Conservation (phyloP, 2,113 vertebrate species). For the Ophiodon elongatus region DNA sequence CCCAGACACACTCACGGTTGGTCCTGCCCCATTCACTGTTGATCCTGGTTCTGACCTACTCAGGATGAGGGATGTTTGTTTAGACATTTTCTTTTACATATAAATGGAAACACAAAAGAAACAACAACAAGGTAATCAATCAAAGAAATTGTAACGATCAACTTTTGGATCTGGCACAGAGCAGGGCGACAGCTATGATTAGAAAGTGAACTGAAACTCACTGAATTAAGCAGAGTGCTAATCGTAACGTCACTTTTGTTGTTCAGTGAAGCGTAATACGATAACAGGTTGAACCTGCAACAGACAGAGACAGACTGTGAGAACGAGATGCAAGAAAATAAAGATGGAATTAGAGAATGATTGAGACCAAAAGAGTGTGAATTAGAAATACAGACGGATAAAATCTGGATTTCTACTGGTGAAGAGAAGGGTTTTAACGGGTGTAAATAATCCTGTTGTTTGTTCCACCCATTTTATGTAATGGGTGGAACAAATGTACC, state of each 20-base stretch:
- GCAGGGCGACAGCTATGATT: constrained; percentile 1
- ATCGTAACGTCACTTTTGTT: background rate
- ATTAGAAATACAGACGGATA: background rate
- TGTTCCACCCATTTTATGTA: background rate
- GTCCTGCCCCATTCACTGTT: constrained; percentile 49
- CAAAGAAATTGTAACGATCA: background rate
- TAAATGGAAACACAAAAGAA: background rate
- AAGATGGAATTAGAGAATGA: background rate
- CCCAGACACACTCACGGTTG: constrained; percentile 34
- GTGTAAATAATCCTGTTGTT: background rate
- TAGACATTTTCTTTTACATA: constrained; percentile 48
- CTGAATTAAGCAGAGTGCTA: background rate
- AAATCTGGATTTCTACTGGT: background rate
- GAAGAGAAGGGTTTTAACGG: background rate
- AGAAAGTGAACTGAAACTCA: background rate
- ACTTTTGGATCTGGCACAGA: background rate
- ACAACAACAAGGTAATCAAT: background rate
- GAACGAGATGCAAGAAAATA: background rate
- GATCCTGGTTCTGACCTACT: constrained; percentile 49
- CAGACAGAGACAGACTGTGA: constrained; percentile 13
- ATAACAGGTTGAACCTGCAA: constrained; percentile 32
- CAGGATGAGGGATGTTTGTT: constrained; percentile 67
- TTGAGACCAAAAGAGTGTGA: background rate
- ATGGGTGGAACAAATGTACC: too few relatives aligned
- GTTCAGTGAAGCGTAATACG: constrained; percentile 9